Evolutionary conservation across 2,888 invertebrate species (phyloP).

Genomic region (Agrenia bidenticulata): DNA sequence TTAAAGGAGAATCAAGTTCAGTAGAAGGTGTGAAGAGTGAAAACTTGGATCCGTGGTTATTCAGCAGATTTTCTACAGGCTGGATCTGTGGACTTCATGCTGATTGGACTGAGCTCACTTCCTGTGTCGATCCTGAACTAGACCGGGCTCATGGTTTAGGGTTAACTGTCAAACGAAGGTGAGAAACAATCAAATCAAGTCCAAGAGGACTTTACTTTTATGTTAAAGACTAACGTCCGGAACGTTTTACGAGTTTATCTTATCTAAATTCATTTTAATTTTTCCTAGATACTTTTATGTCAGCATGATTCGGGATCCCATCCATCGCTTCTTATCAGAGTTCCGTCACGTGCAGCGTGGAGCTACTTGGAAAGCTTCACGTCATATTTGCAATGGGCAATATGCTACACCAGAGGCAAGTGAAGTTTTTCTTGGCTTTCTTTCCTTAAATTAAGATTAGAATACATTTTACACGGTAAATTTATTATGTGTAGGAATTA

Average conservation of each 20-base stretch:
- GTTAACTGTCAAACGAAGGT: slow-evolving; percentile 67
- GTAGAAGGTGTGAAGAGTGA: neutral
- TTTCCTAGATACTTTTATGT: slow-evolving; percentile 86
- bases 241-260: neutral
- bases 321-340: slow-evolving; percentile 90
- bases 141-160: slow-evolving; percentile 84
- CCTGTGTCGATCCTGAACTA: slow-evolving; percentile 86
- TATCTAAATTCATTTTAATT: neutral
- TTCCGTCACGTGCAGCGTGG: slow-evolving; percentile 95
- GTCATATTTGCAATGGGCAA: slow-evolving; percentile 67
- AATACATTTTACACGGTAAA: neutral
- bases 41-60: slow-evolving; percentile 85
- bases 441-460: neutral
- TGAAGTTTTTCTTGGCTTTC: neutral
- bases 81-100: slow-evolving; percentile 97
- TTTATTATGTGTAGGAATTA: slow-evolving; percentile 63
- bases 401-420: slow-evolving; percentile 67
- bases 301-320: slow-evolving; percentile 90
- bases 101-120: slow-evolving; percentile 95
- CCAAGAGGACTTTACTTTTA: too few species aligned
- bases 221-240: too few species aligned
- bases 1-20: neutral
- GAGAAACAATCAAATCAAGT: too few species aligned
- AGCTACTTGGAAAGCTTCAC: slow-evolving; percentile 87
- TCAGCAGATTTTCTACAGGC: slow-evolving; percentile 94